A percentile compares a stretch with the other conserved stretches of the same genome.
These are phyloP conservation scores for Heliothis virescens DNA, from an alignment of 1,140 invertebrate species.

Conservation along the genomic window DNA sequence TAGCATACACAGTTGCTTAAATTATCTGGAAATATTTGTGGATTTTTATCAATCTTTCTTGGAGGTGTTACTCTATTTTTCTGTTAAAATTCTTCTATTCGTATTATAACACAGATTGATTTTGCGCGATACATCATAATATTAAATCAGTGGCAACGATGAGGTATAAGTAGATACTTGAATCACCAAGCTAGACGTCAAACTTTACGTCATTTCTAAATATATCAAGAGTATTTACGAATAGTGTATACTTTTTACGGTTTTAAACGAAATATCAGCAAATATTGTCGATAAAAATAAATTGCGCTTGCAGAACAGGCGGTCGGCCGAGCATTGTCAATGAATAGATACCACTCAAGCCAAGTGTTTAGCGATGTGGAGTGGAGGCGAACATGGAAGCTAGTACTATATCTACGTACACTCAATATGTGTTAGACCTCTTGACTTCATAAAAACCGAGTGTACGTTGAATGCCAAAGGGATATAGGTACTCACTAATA, in stretches of 20 bases:
- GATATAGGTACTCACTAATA: background rate
- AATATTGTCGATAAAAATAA: background rate
- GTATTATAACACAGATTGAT: too few species aligned
- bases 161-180: too few species aligned
- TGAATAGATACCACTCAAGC: slow-evolving; percentile 33
- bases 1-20: too few species aligned
- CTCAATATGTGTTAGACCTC: background rate
- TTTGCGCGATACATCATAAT: too few species aligned
- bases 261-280: background rate
- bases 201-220: too few species aligned
- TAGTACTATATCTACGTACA: background rate
- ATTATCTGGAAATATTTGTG: too few species aligned
- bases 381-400: slow-evolving; percentile 2
- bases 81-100: too few species aligned
- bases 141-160: too few species aligned
- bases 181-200: too few species aligned
- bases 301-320: background rate
- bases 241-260: background rate
- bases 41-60: too few species aligned
- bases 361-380: slow-evolving; percentile 28
- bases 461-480: background rate
- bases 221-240: too few species aligned
- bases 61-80: too few species aligned
- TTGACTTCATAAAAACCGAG: slow-evolving; percentile 35
- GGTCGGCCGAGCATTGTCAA: background rate